phyloP scores from a whole-genome alignment of 2,113 vertebrate species.

The Gymnobelideus leadbeateri region DNA sequence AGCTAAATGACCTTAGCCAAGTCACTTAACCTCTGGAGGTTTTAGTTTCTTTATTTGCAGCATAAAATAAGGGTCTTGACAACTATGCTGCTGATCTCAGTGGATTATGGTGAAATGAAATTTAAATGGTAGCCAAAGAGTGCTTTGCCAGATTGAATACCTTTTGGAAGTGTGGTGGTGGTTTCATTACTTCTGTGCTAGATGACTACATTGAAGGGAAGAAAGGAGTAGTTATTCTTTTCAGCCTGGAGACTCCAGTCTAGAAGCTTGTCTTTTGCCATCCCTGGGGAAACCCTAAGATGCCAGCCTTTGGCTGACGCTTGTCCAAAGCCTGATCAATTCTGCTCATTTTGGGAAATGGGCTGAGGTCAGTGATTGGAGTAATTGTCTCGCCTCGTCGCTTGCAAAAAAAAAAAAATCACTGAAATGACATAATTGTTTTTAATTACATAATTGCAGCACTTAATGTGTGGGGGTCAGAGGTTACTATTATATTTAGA shows the following conservation, averaged over 20 bases:
- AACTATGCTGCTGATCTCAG: not conserved
- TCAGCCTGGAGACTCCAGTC: not conserved
- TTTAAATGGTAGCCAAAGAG: not conserved
- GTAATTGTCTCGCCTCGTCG: slow-evolving; percentile 91
- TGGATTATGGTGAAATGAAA: slow-evolving; percentile 16
- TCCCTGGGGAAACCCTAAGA: not conserved
- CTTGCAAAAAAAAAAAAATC: slow-evolving; percentile 85
- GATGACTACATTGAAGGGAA: not conserved
- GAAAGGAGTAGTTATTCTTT: not conserved
- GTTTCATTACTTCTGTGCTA: not conserved
- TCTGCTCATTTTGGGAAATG: slow-evolving; percentile 91
- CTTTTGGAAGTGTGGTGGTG: not conserved
- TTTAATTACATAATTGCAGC: slow-evolving; percentile 97
- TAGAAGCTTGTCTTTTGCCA: not conserved
- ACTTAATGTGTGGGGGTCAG: slow-evolving; percentile 92
- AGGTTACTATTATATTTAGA: slow-evolving; percentile 93
- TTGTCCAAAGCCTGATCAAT: slow-evolving; percentile 92
- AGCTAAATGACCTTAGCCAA: not conserved
- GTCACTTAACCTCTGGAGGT: not conserved
- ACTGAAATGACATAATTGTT: slow-evolving; percentile 97
- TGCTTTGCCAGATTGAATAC: not conserved
- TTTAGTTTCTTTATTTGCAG: not conserved
- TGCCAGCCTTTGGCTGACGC: slow-evolving; percentile 85
- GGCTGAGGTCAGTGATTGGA: slow-evolving; percentile 92
- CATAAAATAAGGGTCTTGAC: not conserved